Conservation (phyloP, 2,797 vertebrate genomes). For the Paramormyrops hopkinsi region DNA sequence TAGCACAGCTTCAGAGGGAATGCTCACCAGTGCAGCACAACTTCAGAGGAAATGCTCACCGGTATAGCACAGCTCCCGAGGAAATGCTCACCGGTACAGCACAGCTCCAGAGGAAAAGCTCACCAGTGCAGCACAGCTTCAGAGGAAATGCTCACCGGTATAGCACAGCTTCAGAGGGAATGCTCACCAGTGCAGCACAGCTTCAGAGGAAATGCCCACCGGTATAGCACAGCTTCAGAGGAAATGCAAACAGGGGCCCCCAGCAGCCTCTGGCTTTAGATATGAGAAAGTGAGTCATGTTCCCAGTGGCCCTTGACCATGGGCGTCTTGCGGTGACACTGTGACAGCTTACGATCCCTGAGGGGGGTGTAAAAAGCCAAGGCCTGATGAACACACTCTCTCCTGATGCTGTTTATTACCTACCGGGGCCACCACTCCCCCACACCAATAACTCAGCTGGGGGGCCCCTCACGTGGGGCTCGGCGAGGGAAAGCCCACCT, state of each 20-base stretch:
- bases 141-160: background rate
- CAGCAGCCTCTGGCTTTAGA: slow-evolving; percentile 31
- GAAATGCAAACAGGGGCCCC: slow-evolving; percentile 38
- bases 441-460: slow-evolving; percentile 11
- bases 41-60: background rate
- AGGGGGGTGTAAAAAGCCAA: slow-evolving; percentile 14
- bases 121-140: background rate
- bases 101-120: background rate
- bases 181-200: background rate
- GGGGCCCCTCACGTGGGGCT: background rate
- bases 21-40: background rate
- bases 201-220: background rate
- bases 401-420: slow-evolving; percentile 13
- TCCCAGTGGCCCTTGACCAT: slow-evolving; percentile 6
- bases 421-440: background rate
- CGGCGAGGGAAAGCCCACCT: background rate
- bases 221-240: background rate
- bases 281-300: slow-evolving; percentile 15
- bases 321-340: background rate
- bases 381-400: background rate
- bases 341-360: background rate
- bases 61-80: background rate
- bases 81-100: background rate
- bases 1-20: background rate
- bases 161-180: background rate